Conservation (phyloP, 2,113 vertebrate species). For the Enhydra lutris region DNA sequence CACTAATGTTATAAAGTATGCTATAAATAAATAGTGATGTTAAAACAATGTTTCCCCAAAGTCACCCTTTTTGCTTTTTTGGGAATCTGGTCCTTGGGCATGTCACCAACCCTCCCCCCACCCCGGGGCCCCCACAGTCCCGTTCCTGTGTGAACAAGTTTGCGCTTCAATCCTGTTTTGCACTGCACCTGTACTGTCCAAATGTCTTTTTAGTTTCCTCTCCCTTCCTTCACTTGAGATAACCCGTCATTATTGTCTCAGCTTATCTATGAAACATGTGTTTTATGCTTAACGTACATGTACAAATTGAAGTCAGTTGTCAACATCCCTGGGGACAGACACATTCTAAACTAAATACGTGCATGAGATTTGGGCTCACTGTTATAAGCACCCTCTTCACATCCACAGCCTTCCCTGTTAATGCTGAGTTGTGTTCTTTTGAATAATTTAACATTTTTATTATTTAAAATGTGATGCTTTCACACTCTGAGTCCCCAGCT, state of each 20-base stretch:
- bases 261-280: not conserved
- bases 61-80: not conserved
- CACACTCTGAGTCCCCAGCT: not conserved
- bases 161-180: not conserved
- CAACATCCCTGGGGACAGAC: not conserved
- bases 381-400: not conserved
- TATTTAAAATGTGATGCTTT: slow-evolving; percentile 3
- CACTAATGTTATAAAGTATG: not conserved
- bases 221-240: not conserved
- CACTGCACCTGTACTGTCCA: not conserved
- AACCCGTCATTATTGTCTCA: not conserved
- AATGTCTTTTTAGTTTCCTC: not conserved
- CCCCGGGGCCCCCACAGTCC: rapidly evolving
- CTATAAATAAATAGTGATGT: not conserved
- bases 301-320: not conserved
- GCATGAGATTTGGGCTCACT: not conserved
- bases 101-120: not conserved
- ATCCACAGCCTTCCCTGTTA: not conserved
- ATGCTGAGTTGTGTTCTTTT: not conserved
- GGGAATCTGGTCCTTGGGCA: too few species aligned
- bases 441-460: not conserved
- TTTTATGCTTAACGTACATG: slow-evolving; percentile 1
- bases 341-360: not conserved
- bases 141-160: not conserved
- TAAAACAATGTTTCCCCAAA: not conserved